Evolutionary conservation across 2,797 vertebrate genomes (phyloP).

Genomic region (Dallia pectoralis): DNA sequence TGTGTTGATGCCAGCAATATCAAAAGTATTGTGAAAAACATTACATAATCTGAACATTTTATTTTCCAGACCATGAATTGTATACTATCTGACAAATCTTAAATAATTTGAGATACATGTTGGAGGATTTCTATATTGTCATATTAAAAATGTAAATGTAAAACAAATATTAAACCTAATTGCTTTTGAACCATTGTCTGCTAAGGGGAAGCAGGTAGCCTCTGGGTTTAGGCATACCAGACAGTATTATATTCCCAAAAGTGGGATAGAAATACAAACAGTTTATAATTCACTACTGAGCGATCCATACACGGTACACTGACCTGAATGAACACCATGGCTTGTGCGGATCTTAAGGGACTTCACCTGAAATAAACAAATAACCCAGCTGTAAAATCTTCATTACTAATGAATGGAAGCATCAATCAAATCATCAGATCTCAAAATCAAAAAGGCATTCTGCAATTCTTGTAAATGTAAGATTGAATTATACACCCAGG

Average conservation of each 20-base stretch:
- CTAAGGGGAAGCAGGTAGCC: too few relatives aligned
- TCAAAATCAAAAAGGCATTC: too few relatives aligned
- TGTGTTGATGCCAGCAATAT: neutral
- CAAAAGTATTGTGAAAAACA: neutral
- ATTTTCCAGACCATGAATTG: too few relatives aligned
- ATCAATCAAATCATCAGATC: neutral
- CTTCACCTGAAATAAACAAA: slow-evolving; percentile 63
- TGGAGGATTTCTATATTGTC: too few relatives aligned
- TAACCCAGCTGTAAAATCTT: neutral
- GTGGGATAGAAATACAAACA: neutral
- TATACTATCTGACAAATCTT: too few relatives aligned
- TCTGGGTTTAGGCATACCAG: too few relatives aligned
- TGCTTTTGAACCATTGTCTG: too few relatives aligned
- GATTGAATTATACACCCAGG: too few relatives aligned
- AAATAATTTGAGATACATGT: too few relatives aligned
- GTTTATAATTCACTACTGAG: neutral
- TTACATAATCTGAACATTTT: neutral
- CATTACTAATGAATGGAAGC: neutral
- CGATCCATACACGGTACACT: slow-evolving; percentile 23
- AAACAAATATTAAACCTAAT: too few relatives aligned
- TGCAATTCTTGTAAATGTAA: too few relatives aligned
- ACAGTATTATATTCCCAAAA: neutral
- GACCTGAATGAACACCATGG: slow-evolving; percentile 61
- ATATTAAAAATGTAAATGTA: too few relatives aligned
- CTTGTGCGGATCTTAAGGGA: slow-evolving; percentile 58